Evolutionary conservation across 2,797 vertebrate species (phyloP).

Genomic region (Danio choprae): DNA sequence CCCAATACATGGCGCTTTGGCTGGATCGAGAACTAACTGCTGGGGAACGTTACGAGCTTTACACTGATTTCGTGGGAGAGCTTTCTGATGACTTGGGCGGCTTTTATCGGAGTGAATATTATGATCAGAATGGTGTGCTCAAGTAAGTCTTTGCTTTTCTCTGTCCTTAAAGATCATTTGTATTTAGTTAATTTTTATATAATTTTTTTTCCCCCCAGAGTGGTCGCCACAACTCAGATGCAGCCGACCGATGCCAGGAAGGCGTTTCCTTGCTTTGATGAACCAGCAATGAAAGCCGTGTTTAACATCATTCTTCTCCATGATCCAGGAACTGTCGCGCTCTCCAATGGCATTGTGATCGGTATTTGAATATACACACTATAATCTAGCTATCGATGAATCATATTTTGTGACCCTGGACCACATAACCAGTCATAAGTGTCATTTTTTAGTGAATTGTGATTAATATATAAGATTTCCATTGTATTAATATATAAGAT

Average conservation of each 20-base stretch:
- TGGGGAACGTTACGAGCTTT: conserved; percentile 73
- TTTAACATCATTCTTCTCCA: conserved; percentile 85
- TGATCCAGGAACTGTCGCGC: conserved; percentile 63
- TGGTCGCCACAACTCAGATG: conserved; percentile 94
- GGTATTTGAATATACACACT: conserved; percentile 67
- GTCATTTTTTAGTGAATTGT: too few species aligned
- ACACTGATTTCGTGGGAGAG: conserved; percentile 80
- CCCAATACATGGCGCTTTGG: conserved; percentile 87
- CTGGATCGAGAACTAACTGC: conserved; percentile 61
- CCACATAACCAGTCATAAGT: too few species aligned
- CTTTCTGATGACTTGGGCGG: conserved; percentile 87
- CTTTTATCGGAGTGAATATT: conserved; percentile 92
- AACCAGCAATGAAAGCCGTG: conserved; percentile 91
- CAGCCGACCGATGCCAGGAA: conserved; percentile 88
- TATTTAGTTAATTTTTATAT: not conserved
- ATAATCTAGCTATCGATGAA: too few species aligned
- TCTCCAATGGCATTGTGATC: conserved; percentile 83
- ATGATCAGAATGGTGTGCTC: conserved; percentile 20
- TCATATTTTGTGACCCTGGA: too few species aligned
- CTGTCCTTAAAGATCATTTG: not conserved
- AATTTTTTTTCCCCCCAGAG: conserved; percentile 67
- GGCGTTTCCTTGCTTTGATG: conserved; percentile 94
- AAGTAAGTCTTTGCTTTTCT: conserved; percentile 74
- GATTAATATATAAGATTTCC: too few species aligned
- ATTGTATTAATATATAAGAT: too few species aligned